Conservation (phyloP, 2,113 vertebrate genomes). For the Uria lomvia region DNA sequence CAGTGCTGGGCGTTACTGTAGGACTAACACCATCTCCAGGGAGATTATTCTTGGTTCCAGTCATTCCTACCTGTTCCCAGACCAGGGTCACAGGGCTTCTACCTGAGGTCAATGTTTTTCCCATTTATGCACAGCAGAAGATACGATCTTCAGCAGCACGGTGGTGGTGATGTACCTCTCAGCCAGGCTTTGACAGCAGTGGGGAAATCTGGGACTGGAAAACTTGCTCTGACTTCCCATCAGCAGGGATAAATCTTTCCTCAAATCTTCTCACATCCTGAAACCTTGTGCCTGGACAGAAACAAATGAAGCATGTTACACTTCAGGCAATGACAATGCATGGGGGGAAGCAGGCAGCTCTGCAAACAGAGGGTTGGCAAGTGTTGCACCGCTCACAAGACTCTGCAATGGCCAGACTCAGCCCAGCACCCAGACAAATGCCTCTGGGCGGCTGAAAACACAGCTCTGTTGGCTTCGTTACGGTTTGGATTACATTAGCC, state of each 20-base stretch:
- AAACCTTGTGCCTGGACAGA: not conserved
- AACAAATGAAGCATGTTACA: rapidly evolving
- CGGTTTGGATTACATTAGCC: not conserved
- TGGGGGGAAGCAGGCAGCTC: rapidly evolving
- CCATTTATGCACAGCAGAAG: not conserved
- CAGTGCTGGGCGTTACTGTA: not conserved
- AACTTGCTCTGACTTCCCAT: not conserved
- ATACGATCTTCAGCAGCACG: rapidly evolving
- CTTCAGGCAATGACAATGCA: rapidly evolving
- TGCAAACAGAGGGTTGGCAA: not conserved
- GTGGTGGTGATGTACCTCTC: not conserved
- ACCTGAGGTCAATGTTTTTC: rapidly evolving
- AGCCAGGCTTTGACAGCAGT: rapidly evolving
- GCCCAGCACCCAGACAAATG: not conserved
- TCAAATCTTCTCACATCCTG: not conserved
- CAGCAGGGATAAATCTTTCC: not conserved
- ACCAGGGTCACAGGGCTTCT: not conserved
- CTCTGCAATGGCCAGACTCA: not conserved
- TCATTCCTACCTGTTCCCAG: not conserved
- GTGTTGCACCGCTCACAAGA: not conserved
- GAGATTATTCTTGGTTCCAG: not conserved
- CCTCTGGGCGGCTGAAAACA: not conserved
- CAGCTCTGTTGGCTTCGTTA: rapidly evolving
- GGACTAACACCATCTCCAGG: not conserved
- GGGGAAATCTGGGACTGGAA: not conserved